Conservation (phyloP, 2,113 vertebrate species). For the Centrocercus urophasianus region DNA sequence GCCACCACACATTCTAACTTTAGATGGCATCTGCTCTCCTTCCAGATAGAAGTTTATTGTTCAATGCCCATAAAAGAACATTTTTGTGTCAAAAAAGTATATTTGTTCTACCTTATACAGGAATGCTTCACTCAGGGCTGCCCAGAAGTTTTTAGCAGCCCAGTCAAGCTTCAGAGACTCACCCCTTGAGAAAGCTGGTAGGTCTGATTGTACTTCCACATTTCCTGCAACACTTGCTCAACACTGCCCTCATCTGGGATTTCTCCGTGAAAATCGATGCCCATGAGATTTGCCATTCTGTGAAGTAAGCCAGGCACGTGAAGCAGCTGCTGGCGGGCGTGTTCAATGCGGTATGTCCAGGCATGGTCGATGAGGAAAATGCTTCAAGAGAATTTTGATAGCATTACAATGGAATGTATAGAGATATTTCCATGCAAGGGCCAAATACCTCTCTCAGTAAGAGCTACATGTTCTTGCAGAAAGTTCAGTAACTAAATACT, state of each 20-base stretch:
- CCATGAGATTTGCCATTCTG: constrained; percentile 91
- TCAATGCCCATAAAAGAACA: not conserved
- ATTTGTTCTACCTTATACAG: not conserved
- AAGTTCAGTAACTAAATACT: not conserved
- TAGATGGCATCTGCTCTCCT: not conserved
- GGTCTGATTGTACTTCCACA: constrained; percentile 98
- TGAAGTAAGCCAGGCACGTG: constrained; percentile 86
- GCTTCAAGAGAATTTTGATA: constrained; percentile 66
- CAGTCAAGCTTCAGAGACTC: not conserved
- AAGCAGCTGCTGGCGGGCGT: constrained; percentile 86
- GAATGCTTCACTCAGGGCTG: not conserved
- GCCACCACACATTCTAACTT: not conserved
- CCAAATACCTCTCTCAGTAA: not conserved
- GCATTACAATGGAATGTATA: rapidly evolving
- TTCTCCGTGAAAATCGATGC: constrained; percentile 88
- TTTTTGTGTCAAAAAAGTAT: not conserved
- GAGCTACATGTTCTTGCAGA: not conserved
- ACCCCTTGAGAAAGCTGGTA: constrained; percentile 93
- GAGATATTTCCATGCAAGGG: not conserved
- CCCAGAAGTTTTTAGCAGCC: not conserved
- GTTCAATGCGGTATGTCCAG: constrained; percentile 88
- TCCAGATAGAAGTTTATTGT: not conserved
- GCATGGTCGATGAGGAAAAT: constrained; percentile 94
- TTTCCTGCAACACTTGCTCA: constrained; percentile 85
- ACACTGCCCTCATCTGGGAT: constrained; percentile 79